These are phyloP conservation scores for Slavum lentiscoides DNA, from an alignment of 2,888 invertebrate species.

Conservation along the genomic window DNA sequence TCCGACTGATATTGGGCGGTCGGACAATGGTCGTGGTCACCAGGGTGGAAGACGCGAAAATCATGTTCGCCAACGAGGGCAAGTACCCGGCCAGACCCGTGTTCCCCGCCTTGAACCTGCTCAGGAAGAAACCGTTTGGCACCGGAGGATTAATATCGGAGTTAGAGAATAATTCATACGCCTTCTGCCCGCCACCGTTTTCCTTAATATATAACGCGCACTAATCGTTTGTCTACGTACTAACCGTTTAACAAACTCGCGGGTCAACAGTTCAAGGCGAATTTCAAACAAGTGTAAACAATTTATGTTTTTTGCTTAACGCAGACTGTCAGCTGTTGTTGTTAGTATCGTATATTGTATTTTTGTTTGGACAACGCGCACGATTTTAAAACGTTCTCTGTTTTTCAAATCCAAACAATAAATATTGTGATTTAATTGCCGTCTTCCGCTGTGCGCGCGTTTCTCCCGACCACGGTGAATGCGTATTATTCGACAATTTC, in stretches of 20 bases:
- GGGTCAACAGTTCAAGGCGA: conserved; percentile 28
- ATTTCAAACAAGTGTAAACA: conserved; percentile 33
- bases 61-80: conserved; percentile 63
- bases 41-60: conserved; percentile 63
- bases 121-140: conserved; percentile 60
- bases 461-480: too few species aligned
- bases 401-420: background rate
- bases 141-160: conserved; percentile 65
- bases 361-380: background rate
- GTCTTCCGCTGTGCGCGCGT: too few species aligned
- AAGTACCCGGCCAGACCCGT: conserved; percentile 63
- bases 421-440: background rate
- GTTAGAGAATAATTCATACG: conserved; percentile 57
- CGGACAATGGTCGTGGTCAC: conserved; percentile 62
- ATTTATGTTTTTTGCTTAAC: conserved; percentile 18
- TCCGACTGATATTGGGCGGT: conserved; percentile 61
- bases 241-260: background rate
- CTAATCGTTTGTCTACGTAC: conserved; percentile 1
- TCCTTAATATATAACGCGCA: too few species aligned
- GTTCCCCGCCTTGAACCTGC: conserved; percentile 63
- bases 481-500: too few species aligned
- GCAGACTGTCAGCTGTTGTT: background rate
- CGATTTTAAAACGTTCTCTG: background rate
- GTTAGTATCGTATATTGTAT: background rate
- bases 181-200: too few species aligned